Evolutionary conservation across 2,888 invertebrate genomes (phyloP), one percentile per base, ranked within the genome.

Genomic region (Eumerus sabulonum): DNA sequence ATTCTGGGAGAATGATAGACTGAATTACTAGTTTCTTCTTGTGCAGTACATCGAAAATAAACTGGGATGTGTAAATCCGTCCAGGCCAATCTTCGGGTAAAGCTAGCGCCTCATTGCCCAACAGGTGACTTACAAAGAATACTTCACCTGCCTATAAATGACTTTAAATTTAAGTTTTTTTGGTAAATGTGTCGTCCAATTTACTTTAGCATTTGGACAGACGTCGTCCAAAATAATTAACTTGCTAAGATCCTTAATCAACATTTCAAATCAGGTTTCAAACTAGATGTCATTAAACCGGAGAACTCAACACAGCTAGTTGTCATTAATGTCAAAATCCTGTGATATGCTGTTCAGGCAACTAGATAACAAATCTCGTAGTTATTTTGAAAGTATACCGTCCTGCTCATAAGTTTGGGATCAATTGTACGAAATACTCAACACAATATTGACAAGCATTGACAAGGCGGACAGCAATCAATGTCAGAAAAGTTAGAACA

Each of bases 51-150:
- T 79, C 68, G 16, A 50, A 64, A 11, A 79, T 79, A 47, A 74
- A 79, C 11, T 64, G 13, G 0, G 79, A 79, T 3, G 79, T 79
- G 16, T 70, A 79, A 40, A 79, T 74, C 16, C 54, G 56, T 12
- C 45, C 63, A 19, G 68, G 44, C 79, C 79, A 79, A 17, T 73
- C 35, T 27, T 64, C 60, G 11, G 74, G 59, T 1, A 79, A n/a
- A 1, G 35, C 36, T 0, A 74, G 16, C 74, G 60, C 44, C n/a
- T 74, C 79, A 50, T 27, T 16, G 5, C 38, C 79, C 18, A 74
- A 35, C 0, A 79, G 54, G 50, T 68, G 74, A 17, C 79, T 79
- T 12, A 79, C 9, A 17, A 79, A 79, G 40, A 68, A 79, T 13
- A 79, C 9, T 42, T 74, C 74, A 0, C 38, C 11, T 1, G 48